Base-by-base conservation (phyloP, 2,888 invertebrate genomes). In the Zygaena filipendulae region DNA sequence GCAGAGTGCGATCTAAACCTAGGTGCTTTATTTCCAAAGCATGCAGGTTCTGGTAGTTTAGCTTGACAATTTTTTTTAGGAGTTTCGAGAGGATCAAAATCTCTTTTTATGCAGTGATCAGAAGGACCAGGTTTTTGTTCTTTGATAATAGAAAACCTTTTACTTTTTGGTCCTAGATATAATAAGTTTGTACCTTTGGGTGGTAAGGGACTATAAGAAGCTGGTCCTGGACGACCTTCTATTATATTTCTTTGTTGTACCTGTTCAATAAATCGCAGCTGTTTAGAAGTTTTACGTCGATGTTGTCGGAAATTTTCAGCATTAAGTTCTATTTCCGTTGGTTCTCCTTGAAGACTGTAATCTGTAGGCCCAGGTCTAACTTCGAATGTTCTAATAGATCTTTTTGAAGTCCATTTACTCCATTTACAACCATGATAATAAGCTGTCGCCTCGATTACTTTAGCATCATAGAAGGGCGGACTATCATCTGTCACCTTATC, bases 381-480 rank as follows among this genome's bases (percentile, higher is more conserved):
- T 27, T 56, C 44, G 12, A 31, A 11, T 10, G 31, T 10, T 36
- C 47, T 46, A 21, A 29, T 21, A 7, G 40, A 32, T 29, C 58
- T 48, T 32, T 45, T 46, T 9, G 63, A 49, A 29, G 55, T 61
- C 52, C 67, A 48, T 12, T 47, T 41, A 47, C 74, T 71, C 77
- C 75, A 74, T 57, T 74, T 75, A 21, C 74, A 75, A 3, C 75
- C 75, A 3, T 39, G 58, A 37, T 74, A 77, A 48, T 57, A 72
- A 16, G 52, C 43, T 11, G 64, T 61, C 3, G 48, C 49, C 28
- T 66, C 66, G 5, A 44, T 40, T n/a, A 67, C 51, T 27, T 36
- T 46, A 1, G 52, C 29, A 32, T 74, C 43, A 43, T 71, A 72
- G 42, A 72, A 67, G 7, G 60, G 60, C 10, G 64, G 66, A 21